A percentile compares a stretch with the other conserved stretches of the same genome.
Evolutionary conservation across 2,797 vertebrate genomes (phyloP).

Genomic region (Sebastes steindachneri): DNA sequence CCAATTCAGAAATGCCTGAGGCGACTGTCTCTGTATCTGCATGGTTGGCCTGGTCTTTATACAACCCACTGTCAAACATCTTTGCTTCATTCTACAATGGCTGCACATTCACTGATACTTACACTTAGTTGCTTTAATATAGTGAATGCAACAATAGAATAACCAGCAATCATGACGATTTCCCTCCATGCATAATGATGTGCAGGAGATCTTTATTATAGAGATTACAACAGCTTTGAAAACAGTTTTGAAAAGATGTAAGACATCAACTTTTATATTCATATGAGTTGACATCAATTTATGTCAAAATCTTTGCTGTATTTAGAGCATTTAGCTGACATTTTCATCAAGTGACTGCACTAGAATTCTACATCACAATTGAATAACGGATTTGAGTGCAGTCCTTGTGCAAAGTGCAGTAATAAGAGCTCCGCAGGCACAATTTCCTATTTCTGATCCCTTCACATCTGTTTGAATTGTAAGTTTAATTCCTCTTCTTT

Average conservation of each 20-base stretch:
- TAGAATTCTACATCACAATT: not conserved
- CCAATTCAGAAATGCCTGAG: conserved; percentile 69
- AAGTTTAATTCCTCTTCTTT: conserved; percentile 41
- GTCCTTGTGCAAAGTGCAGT: not conserved
- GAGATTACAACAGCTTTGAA: not conserved
- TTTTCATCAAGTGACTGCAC: not conserved
- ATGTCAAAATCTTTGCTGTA: not conserved
- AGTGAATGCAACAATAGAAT: conserved; percentile 4
- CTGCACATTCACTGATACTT: conserved; percentile 35
- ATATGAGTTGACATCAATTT: not conserved
- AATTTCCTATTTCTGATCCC: conserved; percentile 21
- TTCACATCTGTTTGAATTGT: conserved; percentile 34
- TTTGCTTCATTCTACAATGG: conserved; percentile 41
- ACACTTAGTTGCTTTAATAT: not conserved
- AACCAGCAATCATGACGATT: not conserved
- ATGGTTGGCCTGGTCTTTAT: conserved; percentile 59
- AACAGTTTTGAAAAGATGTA: not conserved
- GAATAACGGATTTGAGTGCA: not conserved
- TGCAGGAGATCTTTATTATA: not conserved
- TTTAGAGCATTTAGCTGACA: not conserved
- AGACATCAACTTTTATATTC: not conserved
- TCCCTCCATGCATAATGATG: not conserved
- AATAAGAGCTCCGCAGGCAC: not conserved
- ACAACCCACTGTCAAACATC: conserved; percentile 62
- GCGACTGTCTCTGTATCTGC: conserved; percentile 66